phyloP scores from a whole-genome alignment of 2,113 vertebrate genomes.

The Indri indri region DNA sequence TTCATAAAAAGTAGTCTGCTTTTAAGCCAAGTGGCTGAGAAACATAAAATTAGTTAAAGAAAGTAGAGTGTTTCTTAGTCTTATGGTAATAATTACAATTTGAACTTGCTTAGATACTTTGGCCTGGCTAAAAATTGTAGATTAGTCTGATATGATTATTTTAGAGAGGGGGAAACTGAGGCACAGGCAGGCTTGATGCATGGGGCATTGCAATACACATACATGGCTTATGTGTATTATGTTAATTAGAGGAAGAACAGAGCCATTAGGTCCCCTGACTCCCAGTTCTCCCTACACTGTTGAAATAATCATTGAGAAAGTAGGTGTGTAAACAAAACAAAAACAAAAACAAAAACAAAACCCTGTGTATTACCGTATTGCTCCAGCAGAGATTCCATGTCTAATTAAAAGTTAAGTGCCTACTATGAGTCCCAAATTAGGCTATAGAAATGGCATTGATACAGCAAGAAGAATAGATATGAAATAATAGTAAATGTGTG shows the following conservation, averaged over 20 bases:
- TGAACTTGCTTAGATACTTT: not conserved
- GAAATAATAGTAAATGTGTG: not conserved
- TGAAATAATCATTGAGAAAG: conserved; percentile 24
- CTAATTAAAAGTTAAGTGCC: not conserved
- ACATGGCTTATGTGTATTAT: not conserved
- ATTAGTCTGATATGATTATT: not conserved
- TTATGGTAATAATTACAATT: not conserved
- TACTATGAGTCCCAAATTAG: not conserved
- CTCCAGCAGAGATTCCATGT: not conserved
- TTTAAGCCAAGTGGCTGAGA: conserved; percentile 35
- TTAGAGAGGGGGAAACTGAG: not conserved
- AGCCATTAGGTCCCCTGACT: not conserved
- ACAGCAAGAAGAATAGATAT: not conserved
- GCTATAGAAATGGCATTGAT: not conserved
- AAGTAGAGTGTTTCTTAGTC: not conserved
- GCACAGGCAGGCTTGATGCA: not conserved
- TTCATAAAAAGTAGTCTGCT: not conserved
- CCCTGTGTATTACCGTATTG: not conserved
- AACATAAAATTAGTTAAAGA: not conserved
- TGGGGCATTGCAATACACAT: not conserved
- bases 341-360: not conserved
- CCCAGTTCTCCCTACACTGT: not conserved
- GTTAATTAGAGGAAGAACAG: not conserved
- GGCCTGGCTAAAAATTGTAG: not conserved
- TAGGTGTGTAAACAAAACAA: conserved; percentile 23